phyloP scores from a whole-genome alignment of 1,140 invertebrate species.

The Archegozetes longisetosus region DNA sequence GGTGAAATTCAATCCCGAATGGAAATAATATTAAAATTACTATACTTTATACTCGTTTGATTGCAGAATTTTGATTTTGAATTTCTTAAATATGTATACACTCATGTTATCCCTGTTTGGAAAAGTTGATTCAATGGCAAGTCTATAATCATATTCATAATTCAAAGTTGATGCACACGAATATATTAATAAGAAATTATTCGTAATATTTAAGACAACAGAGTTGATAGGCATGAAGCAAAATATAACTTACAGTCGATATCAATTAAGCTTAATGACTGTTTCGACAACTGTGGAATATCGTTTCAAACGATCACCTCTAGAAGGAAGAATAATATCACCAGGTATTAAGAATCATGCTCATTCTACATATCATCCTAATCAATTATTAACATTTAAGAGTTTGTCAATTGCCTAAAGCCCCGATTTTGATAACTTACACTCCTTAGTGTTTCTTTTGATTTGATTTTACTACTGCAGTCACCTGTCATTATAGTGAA shows the following conservation, averaged over 20 bases:
- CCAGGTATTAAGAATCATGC: no score
- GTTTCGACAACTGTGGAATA: not conserved
- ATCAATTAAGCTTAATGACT: not conserved
- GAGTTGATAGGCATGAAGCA: conserved; percentile 22
- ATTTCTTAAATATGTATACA: conserved; percentile 85
- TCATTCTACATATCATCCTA: no score
- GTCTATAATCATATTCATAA: not conserved
- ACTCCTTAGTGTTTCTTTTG: no score
- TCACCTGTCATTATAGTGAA: no score
- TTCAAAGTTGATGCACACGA: not conserved
- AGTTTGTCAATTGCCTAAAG: no score
- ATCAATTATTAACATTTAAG: no score
- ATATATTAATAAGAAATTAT: not conserved
- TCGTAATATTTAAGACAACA: conserved; percentile 19
- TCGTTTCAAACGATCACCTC: conserved; percentile 6
- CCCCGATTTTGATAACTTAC: no score
- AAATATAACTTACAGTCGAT: conserved; percentile 20
- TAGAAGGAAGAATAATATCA: not conserved
- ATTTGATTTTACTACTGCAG: no score
- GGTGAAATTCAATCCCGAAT: no score
- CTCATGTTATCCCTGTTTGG: conserved; percentile 86
- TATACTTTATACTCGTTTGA: no score
- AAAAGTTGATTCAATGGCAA: conserved; percentile 62
- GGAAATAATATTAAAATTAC: no score
- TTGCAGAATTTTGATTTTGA: conserved; percentile 80